Base-by-base conservation (phyloP, 2,797 vertebrate genomes). In the Thaleichthys pacificus region DNA sequence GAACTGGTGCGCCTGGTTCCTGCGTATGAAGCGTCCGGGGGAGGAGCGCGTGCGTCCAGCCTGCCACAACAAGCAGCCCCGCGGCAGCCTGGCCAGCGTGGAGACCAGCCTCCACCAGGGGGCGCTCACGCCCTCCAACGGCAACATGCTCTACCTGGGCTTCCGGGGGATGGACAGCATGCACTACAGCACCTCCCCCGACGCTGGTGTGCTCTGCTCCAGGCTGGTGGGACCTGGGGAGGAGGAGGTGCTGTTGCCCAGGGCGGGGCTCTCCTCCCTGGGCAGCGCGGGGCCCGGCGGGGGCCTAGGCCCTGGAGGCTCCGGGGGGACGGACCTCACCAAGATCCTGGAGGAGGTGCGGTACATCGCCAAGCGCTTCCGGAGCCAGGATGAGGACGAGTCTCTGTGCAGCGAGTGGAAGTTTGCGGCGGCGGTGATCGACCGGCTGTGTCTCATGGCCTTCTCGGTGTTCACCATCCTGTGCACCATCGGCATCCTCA, bases 1-100 rank as follows among this genome's bases (percentile, higher is more conserved):
- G 77, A 95, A 99, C 83, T 99, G 96, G 96, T 98, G 96, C 0
- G 97, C 97, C 6, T 96, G 97, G 97, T 98, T 99, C 81, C 92
- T 99, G 85, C 92, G 96, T 38, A 98, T 99, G 97, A 97, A 96
- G 69, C 93, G 94, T 11, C 96, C 97, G 92, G 93, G 93, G 0
- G 91, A 94, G 79, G 92, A 94, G 0, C 92, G 89, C 64, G 92
- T 92, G 0, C 88, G 91, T 0, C 88, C 91, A 0, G 91, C 87
- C 9, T 94, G 93, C 49, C 89, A 90, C 19, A 92, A 93, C 35
- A 89, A 91, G 32, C 86, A 81, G 67, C 91, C 90, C 11, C 58
- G 51, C 17, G 30, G 88, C 6, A 94, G 92, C 82, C 79, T 92
- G 66, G 85, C 85, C 57, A 91, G 90, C 0, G 71, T 91, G 84